Percentiles rank a stretch among this genome's conserved stretches.
These are phyloP conservation scores for Psilopsiagon aymara DNA, from an alignment of 2,113 vertebrate genomes.

Conservation along the genomic window DNA sequence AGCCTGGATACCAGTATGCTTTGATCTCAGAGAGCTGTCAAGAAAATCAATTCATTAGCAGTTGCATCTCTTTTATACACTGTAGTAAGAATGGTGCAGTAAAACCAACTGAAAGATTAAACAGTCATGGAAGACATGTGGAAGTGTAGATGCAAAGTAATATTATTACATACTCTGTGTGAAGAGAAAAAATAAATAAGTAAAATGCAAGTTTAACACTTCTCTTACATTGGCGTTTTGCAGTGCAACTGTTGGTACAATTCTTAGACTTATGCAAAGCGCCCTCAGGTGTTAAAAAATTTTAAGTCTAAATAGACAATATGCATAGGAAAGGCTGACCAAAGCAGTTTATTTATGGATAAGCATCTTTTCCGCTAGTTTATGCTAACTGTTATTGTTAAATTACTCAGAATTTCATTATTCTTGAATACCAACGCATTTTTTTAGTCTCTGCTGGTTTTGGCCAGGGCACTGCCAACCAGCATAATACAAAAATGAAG, in stretches of 20 bases:
- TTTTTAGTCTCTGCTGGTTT: background rate
- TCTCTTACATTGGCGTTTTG: background rate
- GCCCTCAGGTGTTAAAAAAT: background rate
- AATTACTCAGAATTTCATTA: background rate
- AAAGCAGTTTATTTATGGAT: background rate
- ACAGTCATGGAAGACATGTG: background rate
- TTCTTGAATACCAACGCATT: background rate
- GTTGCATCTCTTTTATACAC: background rate
- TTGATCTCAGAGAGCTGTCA: background rate
- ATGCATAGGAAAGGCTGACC: background rate
- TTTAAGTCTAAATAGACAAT: background rate
- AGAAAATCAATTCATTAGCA: constrained; percentile 7
- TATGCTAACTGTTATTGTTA: background rate
- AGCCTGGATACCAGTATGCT: background rate
- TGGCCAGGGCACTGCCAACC: background rate
- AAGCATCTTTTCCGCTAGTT: background rate
- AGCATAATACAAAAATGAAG: background rate
- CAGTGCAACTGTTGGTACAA: background rate
- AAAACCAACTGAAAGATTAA: background rate
- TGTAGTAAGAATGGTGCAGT: background rate
- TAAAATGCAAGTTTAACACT: background rate
- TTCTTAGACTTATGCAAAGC: background rate
- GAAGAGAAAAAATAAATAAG: background rate
- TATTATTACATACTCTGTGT: background rate
- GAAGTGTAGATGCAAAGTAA: background rate